Base-by-base conservation (phyloP, 2,797 vertebrate species). In the Podarcis lilfordi region DNA sequence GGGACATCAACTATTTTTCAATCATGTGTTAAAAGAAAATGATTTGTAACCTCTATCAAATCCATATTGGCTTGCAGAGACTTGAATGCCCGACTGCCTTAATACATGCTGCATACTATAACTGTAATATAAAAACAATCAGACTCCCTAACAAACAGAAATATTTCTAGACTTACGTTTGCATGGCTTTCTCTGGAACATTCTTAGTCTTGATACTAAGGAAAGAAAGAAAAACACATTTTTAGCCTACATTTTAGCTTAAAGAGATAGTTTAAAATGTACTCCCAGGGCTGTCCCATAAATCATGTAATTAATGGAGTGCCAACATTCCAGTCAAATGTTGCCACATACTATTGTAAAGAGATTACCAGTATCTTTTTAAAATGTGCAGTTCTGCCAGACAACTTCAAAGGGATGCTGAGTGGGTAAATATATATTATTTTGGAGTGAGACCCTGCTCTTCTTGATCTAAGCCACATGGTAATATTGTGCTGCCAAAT, bases 401-500 rank as follows among this genome's bases (percentile, higher is more conserved):
- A 86, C n/a, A 86, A 92, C 93, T 93, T 95, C 92, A 93, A 95
- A 95, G 91, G 88, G 86, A 89, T 66, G 66, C 84, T 86, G 91
- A 92, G 89, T 86, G 92, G 92, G 89, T 95, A 92, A 91, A 88
- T 88, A 78, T 71, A 87, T 90, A 84, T 85, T 72, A 72, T 85
- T 91, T 86, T 93, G 94, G 89, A 95, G 72, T 64, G 91, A 91
- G 76, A 86, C 91, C 66, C 89, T 92, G 59, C 90, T 92, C 88
- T 93, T 89, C 86, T 80, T 94, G 94, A 95, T 94, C 80, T 86
- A 96, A 96, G 89, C 95, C 94, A 95, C 94, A 93, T 45, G 1
- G 86, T 66, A 93, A 69, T 89, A 88, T 87, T 88, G 86, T 75
- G 74, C 75, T 93, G 94, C 86, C 89, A 94, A 85, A 1, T 50